These are phyloP conservation scores for Drosophila kokeensis DNA, from an alignment of 2,888 invertebrate genomes.

Conservation along the genomic window DNA sequence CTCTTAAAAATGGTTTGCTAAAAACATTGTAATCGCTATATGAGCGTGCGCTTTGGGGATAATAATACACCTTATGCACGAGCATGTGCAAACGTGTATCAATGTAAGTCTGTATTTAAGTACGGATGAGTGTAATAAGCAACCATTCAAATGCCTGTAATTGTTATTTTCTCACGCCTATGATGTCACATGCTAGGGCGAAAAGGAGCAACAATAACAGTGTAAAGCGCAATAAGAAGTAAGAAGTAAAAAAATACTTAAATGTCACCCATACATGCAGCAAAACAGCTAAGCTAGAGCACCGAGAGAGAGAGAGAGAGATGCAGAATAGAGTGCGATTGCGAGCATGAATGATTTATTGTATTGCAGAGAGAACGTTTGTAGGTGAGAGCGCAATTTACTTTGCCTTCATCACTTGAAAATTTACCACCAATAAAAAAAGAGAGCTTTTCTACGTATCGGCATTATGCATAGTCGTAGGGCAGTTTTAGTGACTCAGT, in stretches of 20 bases:
- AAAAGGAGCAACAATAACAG: constrained; percentile 42
- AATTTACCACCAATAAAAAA: constrained; percentile 42
- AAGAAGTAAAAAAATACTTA: constrained; percentile 48
- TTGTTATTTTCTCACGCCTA: constrained; percentile 72
- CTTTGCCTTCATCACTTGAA: constrained; percentile 36
- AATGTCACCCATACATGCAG: constrained; percentile 43
- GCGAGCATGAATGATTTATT: constrained; percentile 38
- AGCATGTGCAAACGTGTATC: constrained; percentile 1
- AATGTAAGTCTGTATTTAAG: neutral
- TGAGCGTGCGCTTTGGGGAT: constrained; percentile 13
- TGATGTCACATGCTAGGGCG: constrained; percentile 66
- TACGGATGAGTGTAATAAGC: constrained; percentile 10
- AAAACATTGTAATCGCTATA: constrained; percentile 43
- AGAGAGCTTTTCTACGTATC: constrained; percentile 43
- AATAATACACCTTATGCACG: constrained; percentile 4
- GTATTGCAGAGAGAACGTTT: constrained; percentile 20
- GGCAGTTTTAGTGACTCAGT: constrained; percentile 20
- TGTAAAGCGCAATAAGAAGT: constrained; percentile 51
- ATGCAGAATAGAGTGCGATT: constrained; percentile 6
- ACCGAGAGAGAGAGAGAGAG: constrained; percentile 1
- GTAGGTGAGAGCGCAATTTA: constrained; percentile 34
- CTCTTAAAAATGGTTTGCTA: constrained; percentile 16
- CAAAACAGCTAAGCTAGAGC: constrained; percentile 4
- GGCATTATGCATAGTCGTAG: constrained; percentile 29
- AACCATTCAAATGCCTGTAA: constrained; percentile 43